phyloP scores from a whole-genome alignment of 2,888 invertebrate species.

The Ernsta delagoae region DNA sequence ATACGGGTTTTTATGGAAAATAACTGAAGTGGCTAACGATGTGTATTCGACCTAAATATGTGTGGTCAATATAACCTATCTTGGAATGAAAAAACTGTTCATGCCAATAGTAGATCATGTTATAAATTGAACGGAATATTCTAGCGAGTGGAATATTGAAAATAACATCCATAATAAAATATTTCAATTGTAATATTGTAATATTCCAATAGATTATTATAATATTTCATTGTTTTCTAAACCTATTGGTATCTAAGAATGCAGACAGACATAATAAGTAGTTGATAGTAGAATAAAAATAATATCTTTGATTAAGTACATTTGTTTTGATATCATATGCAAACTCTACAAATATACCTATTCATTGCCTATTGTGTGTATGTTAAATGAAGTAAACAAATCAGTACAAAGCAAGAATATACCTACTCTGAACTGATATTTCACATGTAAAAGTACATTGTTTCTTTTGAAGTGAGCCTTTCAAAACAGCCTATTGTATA shows the following conservation, averaged over 20 bases:
- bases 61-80: neutral
- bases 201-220: too few relatives aligned
- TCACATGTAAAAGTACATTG: neutral
- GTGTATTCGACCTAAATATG: neutral
- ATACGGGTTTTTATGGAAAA: constrained; percentile 10
- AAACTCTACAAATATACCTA: too few relatives aligned
- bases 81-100: neutral
- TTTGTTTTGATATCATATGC: too few relatives aligned
- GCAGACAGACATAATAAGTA: too few relatives aligned
- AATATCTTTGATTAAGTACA: too few relatives aligned
- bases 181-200: too few relatives aligned
- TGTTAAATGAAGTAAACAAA: neutral
- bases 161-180: neutral
- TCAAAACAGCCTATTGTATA: neutral
- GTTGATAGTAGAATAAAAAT: too few relatives aligned
- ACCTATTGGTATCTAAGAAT: too few relatives aligned
- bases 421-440: neutral
- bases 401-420: neutral
- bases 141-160: neutral
- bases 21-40: constrained; percentile 15
- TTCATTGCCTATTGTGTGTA: too few relatives aligned
- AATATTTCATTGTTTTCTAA: too few relatives aligned
- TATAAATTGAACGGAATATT: neutral
- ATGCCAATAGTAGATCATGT: neutral
- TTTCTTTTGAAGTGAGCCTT: neutral